A percentile compares a stretch with the other conserved stretches of the same genome.
phyloP scores from a whole-genome alignment of 2,888 invertebrate genomes.

The Galeruca laticollis region DNA sequence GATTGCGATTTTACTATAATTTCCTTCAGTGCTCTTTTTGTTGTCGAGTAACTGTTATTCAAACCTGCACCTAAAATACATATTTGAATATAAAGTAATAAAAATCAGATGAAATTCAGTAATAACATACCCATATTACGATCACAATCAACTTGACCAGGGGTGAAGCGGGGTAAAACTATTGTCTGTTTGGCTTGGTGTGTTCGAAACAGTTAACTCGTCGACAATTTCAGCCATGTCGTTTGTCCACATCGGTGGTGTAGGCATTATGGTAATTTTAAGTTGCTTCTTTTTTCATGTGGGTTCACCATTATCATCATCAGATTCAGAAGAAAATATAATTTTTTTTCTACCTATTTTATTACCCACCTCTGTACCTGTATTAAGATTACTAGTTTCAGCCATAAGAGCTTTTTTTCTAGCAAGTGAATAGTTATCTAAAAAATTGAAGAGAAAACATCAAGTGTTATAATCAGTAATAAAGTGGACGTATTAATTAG shows the following conservation, averaged over 20 bases:
- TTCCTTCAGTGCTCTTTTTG: not conserved
- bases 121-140: not conserved
- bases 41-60: not conserved
- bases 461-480: not conserved
- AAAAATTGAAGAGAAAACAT: not conserved
- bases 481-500: not conserved
- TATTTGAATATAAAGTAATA: not conserved
- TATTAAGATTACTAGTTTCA: slow-evolving; percentile 11
- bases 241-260: slow-evolving; percentile 16
- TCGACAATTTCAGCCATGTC: slow-evolving; percentile 3
- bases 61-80: not conserved
- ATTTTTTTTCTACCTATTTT: slow-evolving; percentile 9
- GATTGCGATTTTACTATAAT: no score
- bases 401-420: slow-evolving; percentile 21
- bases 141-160: not conserved
- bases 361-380: slow-evolving; percentile 17
- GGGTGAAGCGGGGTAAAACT: not conserved
- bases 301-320: not conserved
- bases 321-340: not conserved
- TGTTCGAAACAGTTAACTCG: not conserved
- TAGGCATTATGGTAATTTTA: slow-evolving; percentile 10
- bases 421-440: slow-evolving; percentile 19
- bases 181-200: not conserved
- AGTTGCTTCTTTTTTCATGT: slow-evolving; percentile 8
- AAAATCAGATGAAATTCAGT: not conserved